phyloP scores from a whole-genome alignment of 2,888 invertebrate genomes.

The Tineola bisselliella region DNA sequence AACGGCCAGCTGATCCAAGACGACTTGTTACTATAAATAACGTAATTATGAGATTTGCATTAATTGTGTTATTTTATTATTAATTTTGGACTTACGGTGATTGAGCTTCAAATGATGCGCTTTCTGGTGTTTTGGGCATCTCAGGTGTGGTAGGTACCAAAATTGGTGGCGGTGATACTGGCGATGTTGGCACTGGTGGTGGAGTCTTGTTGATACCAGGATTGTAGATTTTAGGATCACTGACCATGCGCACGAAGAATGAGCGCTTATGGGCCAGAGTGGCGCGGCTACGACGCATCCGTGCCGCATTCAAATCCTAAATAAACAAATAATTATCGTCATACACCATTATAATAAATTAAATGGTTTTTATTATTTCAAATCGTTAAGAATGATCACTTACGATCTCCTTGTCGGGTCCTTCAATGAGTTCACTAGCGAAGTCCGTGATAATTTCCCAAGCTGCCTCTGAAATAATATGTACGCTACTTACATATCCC shows the following conservation, averaged over 20 bases:
- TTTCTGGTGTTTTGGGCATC: slow-evolving; percentile 37
- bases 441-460: slow-evolving; percentile 87
- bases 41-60: background rate
- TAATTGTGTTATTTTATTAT: too few species aligned
- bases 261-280: slow-evolving; percentile 91
- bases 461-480: slow-evolving; percentile 73
- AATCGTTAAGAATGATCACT: slow-evolving; percentile 19
- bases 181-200: slow-evolving; percentile 67
- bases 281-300: slow-evolving; percentile 78
- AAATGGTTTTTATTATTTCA: background rate
- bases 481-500: background rate
- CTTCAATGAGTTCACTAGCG: slow-evolving; percentile 82
- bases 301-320: slow-evolving; percentile 78
- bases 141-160: slow-evolving; percentile 46
- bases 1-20: slow-evolving; percentile 95
- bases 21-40: slow-evolving; percentile 67
- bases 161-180: slow-evolving; percentile 55
- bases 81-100: background rate
- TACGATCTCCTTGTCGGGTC: slow-evolving; percentile 70
- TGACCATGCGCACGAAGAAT: slow-evolving; percentile 97
- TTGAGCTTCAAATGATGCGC: background rate
- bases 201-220: slow-evolving; percentile 85
- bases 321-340: slow-evolving; percentile 23
- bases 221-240: slow-evolving; percentile 96
- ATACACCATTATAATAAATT: slow-evolving; percentile 8